Base-by-base conservation (phyloP, 1,140 invertebrate genomes). In the Hyphantria cunea region DNA sequence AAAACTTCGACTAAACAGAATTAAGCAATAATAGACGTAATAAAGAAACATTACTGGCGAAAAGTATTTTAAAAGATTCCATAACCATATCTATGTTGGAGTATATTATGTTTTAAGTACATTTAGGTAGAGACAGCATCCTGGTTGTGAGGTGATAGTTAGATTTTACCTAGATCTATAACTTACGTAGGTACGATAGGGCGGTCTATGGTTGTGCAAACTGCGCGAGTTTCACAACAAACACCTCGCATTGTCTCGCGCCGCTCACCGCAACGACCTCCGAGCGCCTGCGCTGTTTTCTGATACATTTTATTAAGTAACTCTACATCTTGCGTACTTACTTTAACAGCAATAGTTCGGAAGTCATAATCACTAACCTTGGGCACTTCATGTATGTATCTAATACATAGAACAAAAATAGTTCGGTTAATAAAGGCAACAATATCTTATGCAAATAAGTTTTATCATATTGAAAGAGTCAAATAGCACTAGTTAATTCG, bases 261-360 rank as follows among this genome's bases (percentile, higher is more conserved):
- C 87, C 87, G 84, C 79, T 90, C 87, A 90, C 87, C 77, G 74
- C 77, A 76, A 76, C 79, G 86, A 85, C 86, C 86, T 89, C 83
- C 79, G 84, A 66, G 56, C 53, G 56, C 56, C 66, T 72, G 73
- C 70, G 74, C 72, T 74, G 70, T 74, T 85, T 80, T 82, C 79
- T 80, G 72, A 77, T 68, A 66, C 70, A 68, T 71, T 74, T 73
- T 69, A 73, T 66, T 64, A 61, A 70, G 61, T 60, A 59, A 54
- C 53, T 25, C 17, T 61, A 64, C 34, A 39, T 53, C 45, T 51
- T 60, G 42, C 56, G 56, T 60, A 51, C 9, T 51, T 60, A 44
- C 48, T 34, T 39, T 25, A 25, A 25, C 17, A 25, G 17, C 5
- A 25, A 25, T 25, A 25, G 17, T 25, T 25, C 17, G 17, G 17